phyloP scores from a whole-genome alignment of 2,113 vertebrate species.

The Ptychochromis oligacanthus region DNA sequence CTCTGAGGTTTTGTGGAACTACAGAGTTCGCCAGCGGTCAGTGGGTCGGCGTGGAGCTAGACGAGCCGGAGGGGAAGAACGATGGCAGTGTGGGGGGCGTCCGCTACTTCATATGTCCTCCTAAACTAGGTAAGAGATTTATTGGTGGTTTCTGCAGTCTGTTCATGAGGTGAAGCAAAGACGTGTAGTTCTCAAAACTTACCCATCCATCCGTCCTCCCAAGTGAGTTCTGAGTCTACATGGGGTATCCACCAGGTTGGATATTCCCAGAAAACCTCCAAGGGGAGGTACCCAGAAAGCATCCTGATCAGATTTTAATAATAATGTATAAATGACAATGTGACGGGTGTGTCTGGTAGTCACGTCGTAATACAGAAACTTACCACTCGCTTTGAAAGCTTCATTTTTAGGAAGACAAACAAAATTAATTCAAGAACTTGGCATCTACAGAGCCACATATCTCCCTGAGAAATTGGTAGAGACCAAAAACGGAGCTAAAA shows the following conservation, averaged over 20 bases:
- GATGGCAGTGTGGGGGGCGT: constrained; percentile 91
- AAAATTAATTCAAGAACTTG: neutral
- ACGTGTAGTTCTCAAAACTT: neutral
- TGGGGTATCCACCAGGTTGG: too few relatives aligned
- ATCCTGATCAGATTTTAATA: neutral
- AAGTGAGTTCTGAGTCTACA: neutral
- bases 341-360: too few relatives aligned
- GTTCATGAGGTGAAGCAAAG: neutral
- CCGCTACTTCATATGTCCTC: constrained; percentile 92
- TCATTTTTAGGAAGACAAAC: too few relatives aligned
- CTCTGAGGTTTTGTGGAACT: constrained; percentile 90
- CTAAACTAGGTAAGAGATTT: constrained; percentile 85
- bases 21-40: constrained; percentile 94
- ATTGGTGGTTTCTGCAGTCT: neutral
- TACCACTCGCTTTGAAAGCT: neutral
- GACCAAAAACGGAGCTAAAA: neutral
- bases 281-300: accelerated
- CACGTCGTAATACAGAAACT: too few relatives aligned
- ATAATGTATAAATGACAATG: too few relatives aligned
- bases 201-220: neutral
- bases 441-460: neutral
- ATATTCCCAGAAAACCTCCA: neutral
- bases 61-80: constrained; percentile 91
- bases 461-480: too few relatives aligned
- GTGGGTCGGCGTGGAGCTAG: constrained; percentile 94